Conservation (phyloP, 2,113 vertebrate species). For the Marmota monax region DNA sequence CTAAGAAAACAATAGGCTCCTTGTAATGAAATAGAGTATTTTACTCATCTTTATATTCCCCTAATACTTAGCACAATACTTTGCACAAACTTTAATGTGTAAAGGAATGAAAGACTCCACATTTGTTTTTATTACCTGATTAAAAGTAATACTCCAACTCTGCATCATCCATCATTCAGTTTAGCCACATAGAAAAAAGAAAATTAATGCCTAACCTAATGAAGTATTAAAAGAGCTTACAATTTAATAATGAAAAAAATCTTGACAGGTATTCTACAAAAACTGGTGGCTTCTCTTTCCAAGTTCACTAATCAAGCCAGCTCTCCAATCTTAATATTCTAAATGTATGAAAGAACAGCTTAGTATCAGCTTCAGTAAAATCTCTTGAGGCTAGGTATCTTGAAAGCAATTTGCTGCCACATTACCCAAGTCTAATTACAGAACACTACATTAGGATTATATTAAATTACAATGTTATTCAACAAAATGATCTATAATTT, state of each 20-base stretch:
- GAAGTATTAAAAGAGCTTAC: constrained; percentile 33
- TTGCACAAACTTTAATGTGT: not conserved
- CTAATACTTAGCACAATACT: not conserved
- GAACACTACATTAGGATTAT: constrained; percentile 67
- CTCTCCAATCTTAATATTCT: constrained; percentile 56
- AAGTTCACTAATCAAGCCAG: constrained; percentile 44
- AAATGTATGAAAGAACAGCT: constrained; percentile 38
- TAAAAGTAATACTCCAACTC: constrained; percentile 51
- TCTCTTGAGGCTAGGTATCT: constrained; percentile 47
- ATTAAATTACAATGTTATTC: constrained; percentile 71
- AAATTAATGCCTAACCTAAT: constrained; percentile 48
- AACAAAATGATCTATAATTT: constrained; percentile 71
- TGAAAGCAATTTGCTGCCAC: constrained; percentile 68
- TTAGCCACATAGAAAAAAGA: not conserved
- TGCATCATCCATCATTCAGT: constrained; percentile 24
- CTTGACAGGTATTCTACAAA: constrained; percentile 30
- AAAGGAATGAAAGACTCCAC: not conserved
- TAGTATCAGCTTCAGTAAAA: constrained; percentile 58
- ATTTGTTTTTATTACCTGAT: constrained; percentile 4
- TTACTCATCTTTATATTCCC: not conserved
- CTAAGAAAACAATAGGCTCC: not conserved
- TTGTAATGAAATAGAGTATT: not conserved
- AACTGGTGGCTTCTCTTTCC: constrained; percentile 28
- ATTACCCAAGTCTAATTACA: constrained; percentile 67
- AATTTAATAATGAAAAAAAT: constrained; percentile 45